Conservation (phyloP, 2,113 vertebrate genomes). For the cat (Felis catus) region F.catus_Fca126_mat1.0 CM031420.1:150841001-150841500, state of each 20-base stretch:
- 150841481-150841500: background rate
- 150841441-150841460: background rate
- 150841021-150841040: background rate
- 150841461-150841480: background rate
- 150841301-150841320: background rate
- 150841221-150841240: background rate
- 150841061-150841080: background rate
- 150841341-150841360: background rate
- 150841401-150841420: background rate
- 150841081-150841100: background rate
- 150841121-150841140: background rate
- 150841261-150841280: too few relatives aligned
- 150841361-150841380: background rate
- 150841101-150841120: background rate
- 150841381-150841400: background rate
- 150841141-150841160: background rate
- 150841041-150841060: background rate
- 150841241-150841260: background rate
- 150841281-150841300: background rate
- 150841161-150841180: background rate
- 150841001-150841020: background rate
- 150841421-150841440: background rate
- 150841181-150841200: too few relatives aligned
- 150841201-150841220: background rate
- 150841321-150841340: background rate